Percentiles rank a stretch among this genome's conserved stretches.
These are phyloP conservation scores for Tethea ocularis DNA, from an alignment of 2,888 invertebrate genomes.

Conservation along the genomic window DNA sequence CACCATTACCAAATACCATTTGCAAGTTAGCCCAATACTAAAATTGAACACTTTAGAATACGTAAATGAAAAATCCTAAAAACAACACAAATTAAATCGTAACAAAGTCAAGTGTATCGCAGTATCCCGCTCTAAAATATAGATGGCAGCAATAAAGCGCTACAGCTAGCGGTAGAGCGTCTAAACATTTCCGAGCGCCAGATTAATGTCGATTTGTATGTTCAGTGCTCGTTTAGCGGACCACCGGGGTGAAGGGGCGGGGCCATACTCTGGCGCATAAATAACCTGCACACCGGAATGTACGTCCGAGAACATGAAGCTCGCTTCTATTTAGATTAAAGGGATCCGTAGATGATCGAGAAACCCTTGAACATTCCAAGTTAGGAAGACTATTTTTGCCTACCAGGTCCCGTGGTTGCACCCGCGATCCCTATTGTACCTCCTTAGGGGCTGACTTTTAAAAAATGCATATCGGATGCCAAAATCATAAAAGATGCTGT, in stretches of 20 bases:
- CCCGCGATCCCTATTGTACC: no score
- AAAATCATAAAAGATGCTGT: no score
- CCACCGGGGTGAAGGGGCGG: no score
- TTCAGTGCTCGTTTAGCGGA: constrained; percentile 3
- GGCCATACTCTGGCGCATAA: not conserved
- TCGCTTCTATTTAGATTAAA: not conserved
- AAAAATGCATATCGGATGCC: no score
- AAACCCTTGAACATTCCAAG: not conserved
- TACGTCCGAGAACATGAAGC: not conserved
- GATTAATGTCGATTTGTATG: constrained; percentile 7
- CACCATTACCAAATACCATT: no score
- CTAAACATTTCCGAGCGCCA: constrained; percentile 8
- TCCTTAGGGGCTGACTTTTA: no score
- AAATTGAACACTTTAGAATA: not conserved
- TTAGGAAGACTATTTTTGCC: no score
- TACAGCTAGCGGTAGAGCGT: not conserved
- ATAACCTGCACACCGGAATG: constrained; percentile 1
- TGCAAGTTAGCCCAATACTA: no score
- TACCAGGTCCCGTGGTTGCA: no score
- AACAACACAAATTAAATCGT: not conserved
- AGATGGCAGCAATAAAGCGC: no score
- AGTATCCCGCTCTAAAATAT: not conserved
- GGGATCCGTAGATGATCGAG: not conserved
- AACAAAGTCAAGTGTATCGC: not conserved
- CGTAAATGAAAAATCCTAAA: not conserved